Evolutionary conservation across 2,888 invertebrate species (phyloP), one percentile per base, ranked within the genome.

Genomic region (Synanthedon formicaeformis): DNA sequence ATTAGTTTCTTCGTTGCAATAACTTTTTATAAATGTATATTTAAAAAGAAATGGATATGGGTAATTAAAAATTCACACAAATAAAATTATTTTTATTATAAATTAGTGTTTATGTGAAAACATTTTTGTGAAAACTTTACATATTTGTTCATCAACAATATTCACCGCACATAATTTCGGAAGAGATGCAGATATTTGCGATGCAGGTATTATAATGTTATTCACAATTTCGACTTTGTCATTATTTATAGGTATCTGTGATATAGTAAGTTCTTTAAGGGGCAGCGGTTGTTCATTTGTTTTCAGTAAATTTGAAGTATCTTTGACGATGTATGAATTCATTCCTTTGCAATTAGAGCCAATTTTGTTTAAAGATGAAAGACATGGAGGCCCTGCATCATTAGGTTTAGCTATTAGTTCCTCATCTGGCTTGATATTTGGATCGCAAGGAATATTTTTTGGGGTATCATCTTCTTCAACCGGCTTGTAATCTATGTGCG

Each of bases 151-250:
- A 50, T 64, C 55, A 5, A 71, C 57, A 57, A 72, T 65, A 50
- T 71, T 59, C 52, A 66, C 62, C 16, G 59, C 69, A 52, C 63
- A 67, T 40, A 57, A 52, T 6, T 55, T 57, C 10, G 65, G 62
- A 4, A 54, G 51, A 10, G 57, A n/a, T 40, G 40, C n/a, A 45
- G 45, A 45, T 45, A 34, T 34, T 34, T 45, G 13, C 1, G 45
- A n/a, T 45, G 45, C n/a, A 45, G 45, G 45, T 2, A 45, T 45
- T n/a, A 45, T 45, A 45, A 45, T 13, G 8, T 41, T 41, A 41
- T 45, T 45, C n/a, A 45, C 45, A 13, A 45, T 45, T 14, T 45
- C 45, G 6, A 45, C 45, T 45, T 45, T 45, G 14, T 45, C 45
- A 14, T 45, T 48, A 13, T 52, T 45, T 5, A 51, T 41, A 12